Conservation (phyloP, 2,113 vertebrate species). For the Chloropsis hardwickii region DNA sequence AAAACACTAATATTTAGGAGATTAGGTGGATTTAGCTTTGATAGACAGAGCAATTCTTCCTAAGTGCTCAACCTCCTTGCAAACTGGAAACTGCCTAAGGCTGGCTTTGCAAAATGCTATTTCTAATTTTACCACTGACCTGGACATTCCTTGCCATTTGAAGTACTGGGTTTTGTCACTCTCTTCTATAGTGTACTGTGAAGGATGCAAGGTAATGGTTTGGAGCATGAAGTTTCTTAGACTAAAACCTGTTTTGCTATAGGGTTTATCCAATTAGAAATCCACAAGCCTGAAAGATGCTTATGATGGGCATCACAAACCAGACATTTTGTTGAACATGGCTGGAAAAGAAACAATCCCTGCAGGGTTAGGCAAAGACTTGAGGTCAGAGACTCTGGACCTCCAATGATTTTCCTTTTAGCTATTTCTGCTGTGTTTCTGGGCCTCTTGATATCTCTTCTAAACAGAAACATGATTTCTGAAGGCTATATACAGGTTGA, state of each 20-base stretch:
- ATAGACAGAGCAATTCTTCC: constrained; percentile 51
- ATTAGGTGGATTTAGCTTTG: constrained; percentile 61
- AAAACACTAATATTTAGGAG: constrained; percentile 65
- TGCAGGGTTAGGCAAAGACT: not conserved
- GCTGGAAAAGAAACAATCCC: not conserved
- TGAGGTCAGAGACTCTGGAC: not conserved
- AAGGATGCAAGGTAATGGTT: not conserved
- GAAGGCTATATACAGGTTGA: not conserved
- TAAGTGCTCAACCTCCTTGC: constrained; percentile 35
- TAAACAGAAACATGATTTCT: not conserved
- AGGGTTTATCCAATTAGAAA: not conserved
- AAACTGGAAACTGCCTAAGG: constrained; percentile 33
- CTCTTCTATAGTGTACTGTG: not conserved
- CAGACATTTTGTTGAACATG: not conserved
- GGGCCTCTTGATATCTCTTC: not conserved
- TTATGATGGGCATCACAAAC: not conserved
- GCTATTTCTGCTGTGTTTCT: not conserved
- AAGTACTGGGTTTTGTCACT: not conserved
- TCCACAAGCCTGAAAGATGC: not conserved
- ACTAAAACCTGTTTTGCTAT: not conserved
- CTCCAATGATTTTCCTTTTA: not conserved
- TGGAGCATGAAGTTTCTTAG: not conserved
- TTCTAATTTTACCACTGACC: constrained; percentile 29
- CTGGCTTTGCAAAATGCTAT: constrained; percentile 33
- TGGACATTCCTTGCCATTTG: not conserved